These are phyloP conservation scores for Drosophila miranda DNA, from an alignment of 1,140 invertebrate species.

Conservation along the genomic window DNA sequence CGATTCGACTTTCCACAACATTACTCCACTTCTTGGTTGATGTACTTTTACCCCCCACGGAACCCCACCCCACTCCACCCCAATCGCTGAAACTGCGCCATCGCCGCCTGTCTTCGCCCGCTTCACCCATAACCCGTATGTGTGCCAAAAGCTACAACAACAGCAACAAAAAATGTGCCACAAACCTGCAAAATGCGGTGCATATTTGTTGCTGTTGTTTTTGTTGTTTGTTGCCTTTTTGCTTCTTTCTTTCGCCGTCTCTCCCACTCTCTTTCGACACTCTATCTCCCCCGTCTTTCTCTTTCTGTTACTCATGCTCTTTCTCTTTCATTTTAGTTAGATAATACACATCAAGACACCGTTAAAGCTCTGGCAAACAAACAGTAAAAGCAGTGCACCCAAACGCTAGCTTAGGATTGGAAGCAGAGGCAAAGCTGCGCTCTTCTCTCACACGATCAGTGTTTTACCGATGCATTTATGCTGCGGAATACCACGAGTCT, in stretches of 20 bases:
- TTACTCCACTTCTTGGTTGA: slow-evolving; percentile 71
- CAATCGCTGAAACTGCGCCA: not conserved
- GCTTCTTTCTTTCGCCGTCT: slow-evolving; percentile 59
- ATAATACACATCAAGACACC: slow-evolving; percentile 67
- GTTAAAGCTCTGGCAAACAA: slow-evolving; percentile 57
- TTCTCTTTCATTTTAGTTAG: slow-evolving; percentile 49
- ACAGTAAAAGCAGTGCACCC: slow-evolving; percentile 24
- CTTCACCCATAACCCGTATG: slow-evolving; percentile 40
- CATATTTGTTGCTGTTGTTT: slow-evolving; percentile 32
- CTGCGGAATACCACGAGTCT: too few relatives aligned
- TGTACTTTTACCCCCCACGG: slow-evolving; percentile 37
- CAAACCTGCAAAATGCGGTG: slow-evolving; percentile 61
- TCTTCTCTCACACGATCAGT: too few relatives aligned
- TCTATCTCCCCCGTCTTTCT: not conserved
- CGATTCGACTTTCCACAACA: slow-evolving; percentile 62
- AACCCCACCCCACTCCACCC: not conserved
- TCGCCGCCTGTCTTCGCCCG: not conserved
- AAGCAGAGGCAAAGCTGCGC: too few relatives aligned
- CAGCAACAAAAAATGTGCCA: slow-evolving; percentile 69
- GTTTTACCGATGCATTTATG: too few relatives aligned
- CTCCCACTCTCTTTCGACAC: slow-evolving; percentile 64
- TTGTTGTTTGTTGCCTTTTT: slow-evolving; percentile 30
- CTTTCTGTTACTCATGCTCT: not conserved
- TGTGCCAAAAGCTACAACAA: slow-evolving; percentile 62
- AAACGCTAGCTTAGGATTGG: slow-evolving; percentile 14